Percentiles rank a stretch among this genome's conserved stretches.
These are phyloP conservation scores for Rhadinocentrus ornatus DNA, from an alignment of 2,797 vertebrate species.

Conservation along the genomic window DNA sequence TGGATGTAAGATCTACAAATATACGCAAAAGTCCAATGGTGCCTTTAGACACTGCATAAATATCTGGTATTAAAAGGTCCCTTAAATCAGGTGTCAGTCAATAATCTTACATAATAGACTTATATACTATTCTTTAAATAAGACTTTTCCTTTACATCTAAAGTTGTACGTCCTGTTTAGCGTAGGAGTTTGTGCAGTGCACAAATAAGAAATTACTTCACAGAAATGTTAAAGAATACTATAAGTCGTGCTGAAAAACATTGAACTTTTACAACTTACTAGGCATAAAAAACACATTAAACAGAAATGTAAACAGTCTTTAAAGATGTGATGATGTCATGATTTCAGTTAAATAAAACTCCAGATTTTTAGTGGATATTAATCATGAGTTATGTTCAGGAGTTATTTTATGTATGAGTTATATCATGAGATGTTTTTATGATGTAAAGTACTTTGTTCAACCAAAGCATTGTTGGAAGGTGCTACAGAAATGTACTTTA, in stretches of 20 bases:
- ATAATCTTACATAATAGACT: not conserved
- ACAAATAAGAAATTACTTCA: not conserved
- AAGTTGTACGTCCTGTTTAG: not conserved
- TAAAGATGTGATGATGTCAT: not conserved
- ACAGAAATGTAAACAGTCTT: not conserved
- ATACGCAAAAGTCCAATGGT: too few relatives aligned
- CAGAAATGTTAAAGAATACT: too few relatives aligned
- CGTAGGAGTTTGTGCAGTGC: not conserved
- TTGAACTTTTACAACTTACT: not conserved
- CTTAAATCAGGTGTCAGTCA: not conserved
- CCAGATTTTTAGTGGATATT: not conserved
- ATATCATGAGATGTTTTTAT: too few relatives aligned
- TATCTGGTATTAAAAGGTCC: not conserved
- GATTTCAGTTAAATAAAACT: too few relatives aligned
- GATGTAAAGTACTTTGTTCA: too few relatives aligned
- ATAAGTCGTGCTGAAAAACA: not conserved
- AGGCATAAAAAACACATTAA: not conserved
- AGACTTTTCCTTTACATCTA: not conserved
- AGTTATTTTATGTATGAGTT: too few relatives aligned
- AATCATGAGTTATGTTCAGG: not conserved
- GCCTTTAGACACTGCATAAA: not conserved
- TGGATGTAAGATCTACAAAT: too few relatives aligned
- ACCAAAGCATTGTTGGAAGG: too few relatives aligned
- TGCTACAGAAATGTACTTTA: too few relatives aligned
- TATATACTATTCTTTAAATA: not conserved